Base-by-base conservation (phyloP, 2,888 invertebrate species). In the Diplolepis rosae region DNA sequence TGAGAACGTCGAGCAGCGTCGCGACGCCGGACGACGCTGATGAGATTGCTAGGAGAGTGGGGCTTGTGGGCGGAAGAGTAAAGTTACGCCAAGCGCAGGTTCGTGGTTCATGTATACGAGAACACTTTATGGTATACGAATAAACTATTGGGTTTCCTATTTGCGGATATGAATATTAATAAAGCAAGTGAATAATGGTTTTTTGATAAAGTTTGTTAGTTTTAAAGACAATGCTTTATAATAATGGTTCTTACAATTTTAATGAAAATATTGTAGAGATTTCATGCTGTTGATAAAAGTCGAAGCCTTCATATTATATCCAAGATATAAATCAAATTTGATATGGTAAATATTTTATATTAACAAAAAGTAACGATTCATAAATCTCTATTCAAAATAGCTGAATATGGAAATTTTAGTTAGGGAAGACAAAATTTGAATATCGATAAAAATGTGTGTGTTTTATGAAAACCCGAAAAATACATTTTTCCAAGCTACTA, bases 1-100 rank as follows among this genome's bases (percentile, higher is more conserved):
- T 66, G 69, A 66, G 69, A 52, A 52, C 32, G 69, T 66, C 39
- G 69, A 22, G 66, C 32, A 22, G 69, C 69, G 69, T 48, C 66
- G 39, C 51, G 69, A 42, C 69, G 69, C 66, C 66, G 18, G 28
- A 67, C 48, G 24, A 28, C 66, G 30, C 15, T n/a, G 15, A 50
- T 45, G 66, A 45, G 50, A 50, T 50, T 50, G 32, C 15, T 11
- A 52, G 52, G 24, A 39, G 39, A 39, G 65, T 42, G 65, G 42
- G 65, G 32, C 9, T 39, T 65, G 42, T 42, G 45, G 65, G 42
- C 27, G 65, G 42, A 11, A 22, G 18, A 11, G 24, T 7, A 6
- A 65, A 28, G 39, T 39, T 45, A n/a, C 15, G 32, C 15, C 15
- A 15, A 27, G 18, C 54, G 54, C 54, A 54, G 30, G 54, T 28